These are phyloP conservation scores for Aurelia aurita complex sp. Pacific DNA, from an alignment of 30 jellyfish, hydroid and myxozoan genomes.

Conservation along the genomic window DNA sequence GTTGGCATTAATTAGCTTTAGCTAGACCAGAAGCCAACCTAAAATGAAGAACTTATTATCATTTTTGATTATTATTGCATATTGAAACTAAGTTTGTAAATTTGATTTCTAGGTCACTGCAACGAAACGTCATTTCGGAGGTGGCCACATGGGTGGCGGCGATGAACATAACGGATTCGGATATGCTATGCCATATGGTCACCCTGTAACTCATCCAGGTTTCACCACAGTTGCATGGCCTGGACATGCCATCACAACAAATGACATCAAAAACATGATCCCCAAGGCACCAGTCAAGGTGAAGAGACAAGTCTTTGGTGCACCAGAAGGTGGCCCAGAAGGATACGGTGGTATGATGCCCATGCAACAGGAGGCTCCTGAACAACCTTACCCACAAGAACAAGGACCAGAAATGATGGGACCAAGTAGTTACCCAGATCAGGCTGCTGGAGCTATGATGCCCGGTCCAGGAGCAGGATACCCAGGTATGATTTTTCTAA, in stretches of 20 bases:
- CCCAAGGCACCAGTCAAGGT: constrained; percentile 61
- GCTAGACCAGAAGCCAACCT: too few species aligned
- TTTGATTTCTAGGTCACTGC: constrained; percentile 45
- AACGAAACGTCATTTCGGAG: constrained; percentile 67
- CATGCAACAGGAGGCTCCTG: constrained; percentile 43
- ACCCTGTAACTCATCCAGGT: constrained; percentile 99
- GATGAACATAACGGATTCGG: constrained; percentile 43
- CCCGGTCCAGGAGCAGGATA: constrained; percentile 44
- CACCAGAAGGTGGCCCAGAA: constrained; percentile 69
- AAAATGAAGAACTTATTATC: too few species aligned
- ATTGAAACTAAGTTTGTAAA: too few species aligned
- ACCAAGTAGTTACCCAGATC: constrained; percentile 50
- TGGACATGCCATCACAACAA: constrained; percentile 93
- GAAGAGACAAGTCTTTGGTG: constrained; percentile 74
- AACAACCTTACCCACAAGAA: constrained; percentile 56
- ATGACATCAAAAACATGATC: constrained; percentile 79
- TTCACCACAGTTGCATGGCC: constrained; percentile 98
- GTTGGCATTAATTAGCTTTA: too few species aligned
- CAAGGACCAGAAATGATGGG: constrained; percentile 82
- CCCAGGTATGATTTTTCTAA: constrained; percentile 23
- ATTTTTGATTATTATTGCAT: too few species aligned
- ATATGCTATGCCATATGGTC: constrained; percentile 90
- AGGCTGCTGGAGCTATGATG: constrained; percentile 36
- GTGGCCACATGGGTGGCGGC: constrained; percentile 31
- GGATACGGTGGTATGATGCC: constrained; percentile 65